phyloP scores from a whole-genome alignment of 2,888 invertebrate genomes.

The Sesamia inferens region DNA sequence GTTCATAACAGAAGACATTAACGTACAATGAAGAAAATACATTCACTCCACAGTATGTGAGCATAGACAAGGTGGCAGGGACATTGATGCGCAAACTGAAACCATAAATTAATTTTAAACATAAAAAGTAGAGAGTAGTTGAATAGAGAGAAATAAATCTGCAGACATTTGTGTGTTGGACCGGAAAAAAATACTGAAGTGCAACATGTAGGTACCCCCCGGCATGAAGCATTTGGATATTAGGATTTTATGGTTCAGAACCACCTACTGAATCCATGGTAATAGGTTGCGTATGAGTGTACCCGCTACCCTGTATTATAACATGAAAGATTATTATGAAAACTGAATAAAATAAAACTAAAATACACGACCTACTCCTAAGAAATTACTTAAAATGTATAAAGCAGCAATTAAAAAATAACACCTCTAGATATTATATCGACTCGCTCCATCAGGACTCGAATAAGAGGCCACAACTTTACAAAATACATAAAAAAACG shows the following conservation, averaged over 20 bases:
- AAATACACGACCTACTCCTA: slow-evolving; percentile 35
- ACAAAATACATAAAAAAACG: slow-evolving; percentile 24
- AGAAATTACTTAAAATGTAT: slow-evolving; percentile 26
- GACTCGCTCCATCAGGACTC: slow-evolving; percentile 15
- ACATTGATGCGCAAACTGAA: background rate
- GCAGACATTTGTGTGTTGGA: no score
- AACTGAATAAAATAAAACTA: slow-evolving; percentile 41
- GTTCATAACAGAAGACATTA: slow-evolving; percentile 34
- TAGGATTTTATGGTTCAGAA: background rate
- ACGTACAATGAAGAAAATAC: slow-evolving; percentile 42
- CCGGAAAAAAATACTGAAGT: no score
- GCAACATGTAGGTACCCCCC: background rate
- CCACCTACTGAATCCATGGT: background rate
- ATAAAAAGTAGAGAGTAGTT: no score
- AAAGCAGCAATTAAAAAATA: slow-evolving; percentile 32
- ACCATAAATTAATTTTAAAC: background rate
- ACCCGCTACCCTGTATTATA: slow-evolving; percentile 2
- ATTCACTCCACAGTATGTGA: slow-evolving; percentile 51
- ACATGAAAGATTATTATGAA: slow-evolving; percentile 34
- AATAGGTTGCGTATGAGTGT: background rate
- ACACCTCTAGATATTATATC: slow-evolving; percentile 18
- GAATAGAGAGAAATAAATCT: no score
- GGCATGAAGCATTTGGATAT: no score
- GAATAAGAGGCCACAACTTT: slow-evolving; percentile 27
- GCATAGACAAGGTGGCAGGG: slow-evolving; percentile 27